Base-by-base conservation (phyloP, 2,888 invertebrate species). In the Hypena proboscidalis region DNA sequence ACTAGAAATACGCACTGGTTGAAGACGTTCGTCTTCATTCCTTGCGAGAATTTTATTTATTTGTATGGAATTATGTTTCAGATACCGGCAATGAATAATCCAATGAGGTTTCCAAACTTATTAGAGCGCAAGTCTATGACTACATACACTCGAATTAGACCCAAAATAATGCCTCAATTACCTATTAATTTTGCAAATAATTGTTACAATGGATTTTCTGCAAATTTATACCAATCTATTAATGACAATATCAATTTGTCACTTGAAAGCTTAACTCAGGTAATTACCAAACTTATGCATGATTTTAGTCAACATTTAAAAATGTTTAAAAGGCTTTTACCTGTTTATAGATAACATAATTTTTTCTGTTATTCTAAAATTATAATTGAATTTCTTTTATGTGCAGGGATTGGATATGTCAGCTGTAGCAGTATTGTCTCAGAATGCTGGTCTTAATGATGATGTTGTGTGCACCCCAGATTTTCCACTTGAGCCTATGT, bases 391-490 rank as follows among this genome's bases (percentile, higher is more conserved):
- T n/a, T n/a, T n/a, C n/a, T n/a, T n/a, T n/a, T n/a, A n/a, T n/a
- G n/a, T n/a, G 36, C 57, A 91, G 91, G 91, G 91, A 21, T 67
- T 91, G 56, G 90, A 91, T 50, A 86, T 91, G 77, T 50, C 80
- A 39, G 66, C 71, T 22, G 67, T 74, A 10, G 58, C 67, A 37
- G 60, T 67, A 32, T 34, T 62, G 45, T 37, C 52, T 13, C 58
- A 49, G 10, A 60, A 41, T 38, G 50, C 37, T 41, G 0, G 30
- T 6, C 71, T 78, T 47, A 89, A 93, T 58, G 83, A 90, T 66
- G 90, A 87, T 68, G 92, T 94, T 7, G 93, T 94, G 9, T 94
- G 94, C 52, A 94, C 94, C 0, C 94, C 94, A 0, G 94, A 94
- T 72, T 85, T 92, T 38, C 89, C 89, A 2, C 42, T 91, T 62